Evolutionary conservation across 2,113 vertebrate species (phyloP), one percentile per base, ranked within the genome.

Genomic region (Albula glossodonta): DNA sequence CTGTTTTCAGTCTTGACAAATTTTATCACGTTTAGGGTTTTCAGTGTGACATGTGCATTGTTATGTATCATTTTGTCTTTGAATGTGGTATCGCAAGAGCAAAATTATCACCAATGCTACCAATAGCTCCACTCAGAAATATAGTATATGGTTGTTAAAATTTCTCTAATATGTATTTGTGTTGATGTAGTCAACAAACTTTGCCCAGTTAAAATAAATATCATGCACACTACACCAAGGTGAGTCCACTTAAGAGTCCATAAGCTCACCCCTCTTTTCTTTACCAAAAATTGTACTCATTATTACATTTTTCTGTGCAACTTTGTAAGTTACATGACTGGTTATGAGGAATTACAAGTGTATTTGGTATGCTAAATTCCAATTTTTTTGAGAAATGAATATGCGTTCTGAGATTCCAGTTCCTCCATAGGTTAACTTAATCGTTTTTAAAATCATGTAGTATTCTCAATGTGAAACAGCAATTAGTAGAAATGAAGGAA

Each of bases 81-180:
- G 19, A 74, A 31, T 22, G 5, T n/a, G 25, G 70, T 74, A 74
- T 25, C 70, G 9, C 22, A 56, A 56, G 12, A 56, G 19, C 70
- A 74, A 5, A 74, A 63, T 63, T 56, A 56, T 3, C 70, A 74
- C n/a, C 70, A 74, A 9, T 2, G 25, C 22, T 31, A 74, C 11
- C 70, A 25, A 22, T n/a, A 74, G 5, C 8, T 1, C 22, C 25
- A 53, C 50, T 53, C 0, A 57, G n/a, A 78, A 56, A 56, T 10
- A 15, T 22, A 3, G 17, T 63, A 79, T 77, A 51, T 60, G 11
- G 9, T 11, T n/a, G 31, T 85, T 17, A 41, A 22, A 77, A 31
- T n/a, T 84, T 52, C 13, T 74, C 83, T 74, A 50, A 52, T 11
- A 84, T 74, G 6, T 84, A 66, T 9, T 52, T 84, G 51, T 77